Evolutionary conservation across 2,797 vertebrate species (phyloP).

Genomic region (Allobates femoralis): DNA sequence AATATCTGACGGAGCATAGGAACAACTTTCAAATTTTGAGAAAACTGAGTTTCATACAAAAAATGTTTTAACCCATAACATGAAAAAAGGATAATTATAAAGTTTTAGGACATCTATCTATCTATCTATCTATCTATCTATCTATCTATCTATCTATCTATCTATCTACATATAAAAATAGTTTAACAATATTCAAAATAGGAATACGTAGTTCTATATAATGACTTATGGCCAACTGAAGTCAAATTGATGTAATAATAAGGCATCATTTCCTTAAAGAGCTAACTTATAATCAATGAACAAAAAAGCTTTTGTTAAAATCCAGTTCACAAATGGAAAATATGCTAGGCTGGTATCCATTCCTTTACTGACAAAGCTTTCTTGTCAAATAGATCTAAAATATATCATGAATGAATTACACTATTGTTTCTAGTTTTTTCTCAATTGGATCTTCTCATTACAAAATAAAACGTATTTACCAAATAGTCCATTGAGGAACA

Average conservation of each 20-base stretch:
- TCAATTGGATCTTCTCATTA: constrained; percentile 29
- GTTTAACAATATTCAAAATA: not conserved
- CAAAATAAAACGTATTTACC: constrained; percentile 33
- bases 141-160: too few relatives aligned
- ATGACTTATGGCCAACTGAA: not conserved
- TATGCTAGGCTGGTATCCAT: constrained; percentile 33
- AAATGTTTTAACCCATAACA: too few relatives aligned
- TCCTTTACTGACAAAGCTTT: constrained; percentile 31
- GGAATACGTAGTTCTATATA: not conserved
- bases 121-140: too few relatives aligned
- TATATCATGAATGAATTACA: constrained; percentile 35
- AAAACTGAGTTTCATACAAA: too few relatives aligned
- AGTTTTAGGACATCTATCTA: too few relatives aligned
- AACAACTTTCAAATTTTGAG: too few relatives aligned
- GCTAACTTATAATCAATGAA: constrained; percentile 1
- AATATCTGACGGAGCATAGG: too few relatives aligned
- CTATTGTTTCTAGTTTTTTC: constrained; percentile 30
- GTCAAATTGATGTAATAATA: not conserved
- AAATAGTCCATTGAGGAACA: constrained; percentile 15
- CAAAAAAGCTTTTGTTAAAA: constrained; percentile 49
- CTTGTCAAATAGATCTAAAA: constrained; percentile 43
- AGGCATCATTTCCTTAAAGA: not conserved
- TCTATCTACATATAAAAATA: too few relatives aligned
- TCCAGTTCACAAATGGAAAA: constrained; percentile 49
- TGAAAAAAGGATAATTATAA: too few relatives aligned